These are phyloP conservation scores for Pardosa pseudoannulata DNA, from an alignment of 2,888 invertebrate genomes.

Conservation along the genomic window DNA sequence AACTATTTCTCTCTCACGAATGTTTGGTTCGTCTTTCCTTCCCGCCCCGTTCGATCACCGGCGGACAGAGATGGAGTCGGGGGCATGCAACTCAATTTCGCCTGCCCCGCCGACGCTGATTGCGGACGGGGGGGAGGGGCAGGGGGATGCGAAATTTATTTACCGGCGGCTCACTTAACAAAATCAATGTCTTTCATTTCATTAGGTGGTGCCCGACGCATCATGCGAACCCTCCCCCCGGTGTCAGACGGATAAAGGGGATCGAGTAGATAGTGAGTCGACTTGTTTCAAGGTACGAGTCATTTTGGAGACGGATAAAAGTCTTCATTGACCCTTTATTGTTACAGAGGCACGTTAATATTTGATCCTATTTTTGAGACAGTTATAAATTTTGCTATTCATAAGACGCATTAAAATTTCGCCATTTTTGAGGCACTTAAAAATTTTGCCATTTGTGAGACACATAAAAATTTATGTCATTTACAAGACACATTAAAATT, in stretches of 20 bases:
- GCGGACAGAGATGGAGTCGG: slow-evolving; percentile 21
- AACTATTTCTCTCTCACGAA: too few species aligned
- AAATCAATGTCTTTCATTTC: slow-evolving; percentile 71
- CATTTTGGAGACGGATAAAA: neutral
- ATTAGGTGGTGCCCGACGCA: slow-evolving; percentile 44
- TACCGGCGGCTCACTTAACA: slow-evolving; percentile 69
- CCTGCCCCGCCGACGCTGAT: slow-evolving; percentile 27
- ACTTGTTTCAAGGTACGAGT: neutral
- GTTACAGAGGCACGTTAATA: too few species aligned
- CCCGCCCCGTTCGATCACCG: slow-evolving; percentile 18
- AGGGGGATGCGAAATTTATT: slow-evolving; percentile 46
- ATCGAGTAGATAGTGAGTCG: slow-evolving; percentile 25
- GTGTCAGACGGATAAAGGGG: slow-evolving; percentile 20
- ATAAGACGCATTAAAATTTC: too few species aligned
- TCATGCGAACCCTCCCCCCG: slow-evolving; percentile 8
- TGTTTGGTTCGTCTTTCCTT: neutral
- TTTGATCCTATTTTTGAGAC: too few species aligned
- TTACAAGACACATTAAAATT: too few species aligned
- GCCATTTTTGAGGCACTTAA: too few species aligned
- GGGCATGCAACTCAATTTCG: slow-evolving; percentile 64
- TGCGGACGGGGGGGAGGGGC: slow-evolving; percentile 9
- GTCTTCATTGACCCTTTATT: too few species aligned
- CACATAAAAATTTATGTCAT: too few species aligned
- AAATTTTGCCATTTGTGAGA: too few species aligned
- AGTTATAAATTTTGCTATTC: too few species aligned